Percentiles rank a stretch among this genome's conserved stretches.
These are phyloP conservation scores for Nesoenas mayeri DNA, from an alignment of 2,113 vertebrate genomes.

Conservation along the genomic window DNA sequence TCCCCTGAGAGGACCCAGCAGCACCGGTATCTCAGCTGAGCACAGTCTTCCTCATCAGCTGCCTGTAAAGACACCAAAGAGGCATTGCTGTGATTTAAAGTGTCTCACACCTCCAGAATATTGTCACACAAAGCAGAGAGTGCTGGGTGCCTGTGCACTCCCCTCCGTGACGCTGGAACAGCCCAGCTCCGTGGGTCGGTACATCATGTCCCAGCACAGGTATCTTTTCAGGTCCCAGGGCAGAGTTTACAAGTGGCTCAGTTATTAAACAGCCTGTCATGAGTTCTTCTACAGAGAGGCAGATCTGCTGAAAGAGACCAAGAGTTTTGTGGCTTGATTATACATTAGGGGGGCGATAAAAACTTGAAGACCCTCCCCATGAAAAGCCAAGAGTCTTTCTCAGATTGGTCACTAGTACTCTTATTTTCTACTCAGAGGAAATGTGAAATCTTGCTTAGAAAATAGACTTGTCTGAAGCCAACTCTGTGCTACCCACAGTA, in stretches of 20 bases:
- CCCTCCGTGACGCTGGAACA: rapidly evolving
- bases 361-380: neutral
- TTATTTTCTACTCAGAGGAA: neutral
- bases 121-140: neutral
- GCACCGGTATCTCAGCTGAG: rapidly evolving
- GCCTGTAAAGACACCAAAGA: neutral
- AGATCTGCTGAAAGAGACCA: neutral
- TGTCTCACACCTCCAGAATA: neutral
- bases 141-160: neutral
- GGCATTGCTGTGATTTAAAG: neutral
- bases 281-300: neutral
- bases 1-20: neutral
- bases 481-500: neutral
- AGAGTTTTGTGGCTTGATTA: neutral
- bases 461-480: neutral
- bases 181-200: rapidly evolving
- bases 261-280: neutral
- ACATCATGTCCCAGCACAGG: rapidly evolving
- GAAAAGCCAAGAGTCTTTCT: neutral
- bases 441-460: neutral
- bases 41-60: no score
- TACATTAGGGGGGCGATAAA: neutral
- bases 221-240: neutral
- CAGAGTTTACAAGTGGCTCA: neutral
- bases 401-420: neutral